A percentile compares a stretch with the other conserved stretches of the same genome.
Conservation (phyloP, 2,113 vertebrate species). For the Chinchilla lanigera region DNA sequence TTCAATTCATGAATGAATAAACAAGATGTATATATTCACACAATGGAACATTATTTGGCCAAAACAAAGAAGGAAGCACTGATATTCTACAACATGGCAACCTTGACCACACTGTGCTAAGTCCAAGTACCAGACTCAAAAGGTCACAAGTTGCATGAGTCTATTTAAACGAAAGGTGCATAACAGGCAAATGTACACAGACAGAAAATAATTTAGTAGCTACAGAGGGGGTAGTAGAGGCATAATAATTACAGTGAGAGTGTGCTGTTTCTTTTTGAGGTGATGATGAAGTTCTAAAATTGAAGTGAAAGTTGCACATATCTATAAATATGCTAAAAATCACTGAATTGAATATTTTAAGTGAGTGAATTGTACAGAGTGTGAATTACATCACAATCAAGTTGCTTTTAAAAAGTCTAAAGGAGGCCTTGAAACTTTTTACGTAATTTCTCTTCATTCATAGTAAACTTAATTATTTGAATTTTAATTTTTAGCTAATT, state of each 20-base stretch:
- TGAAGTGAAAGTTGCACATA: neutral
- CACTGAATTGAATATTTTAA: neutral
- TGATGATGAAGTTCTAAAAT: neutral
- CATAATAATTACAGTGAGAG: neutral
- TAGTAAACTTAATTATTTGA: neutral
- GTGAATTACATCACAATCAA: neutral
- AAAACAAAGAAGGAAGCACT: neutral
- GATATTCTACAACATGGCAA: neutral
- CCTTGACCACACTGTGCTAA: neutral
- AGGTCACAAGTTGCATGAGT: neutral
- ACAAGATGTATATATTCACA: neutral
- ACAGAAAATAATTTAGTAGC: neutral
- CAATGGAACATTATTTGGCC: neutral
- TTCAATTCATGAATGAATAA: neutral
- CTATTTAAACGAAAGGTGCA: neutral
- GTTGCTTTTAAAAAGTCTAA: neutral
- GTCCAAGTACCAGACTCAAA: neutral
- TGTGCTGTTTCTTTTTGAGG: neutral
- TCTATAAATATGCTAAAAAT: neutral
- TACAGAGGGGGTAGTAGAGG: neutral
- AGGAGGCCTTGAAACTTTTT: neutral
- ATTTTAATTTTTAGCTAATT: neutral
- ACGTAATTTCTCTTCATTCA: neutral
- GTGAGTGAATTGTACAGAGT: neutral
- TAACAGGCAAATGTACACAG: neutral